Evolutionary conservation across 2,888 invertebrate genomes (phyloP).

Genomic region (Mythimna vitellina): DNA sequence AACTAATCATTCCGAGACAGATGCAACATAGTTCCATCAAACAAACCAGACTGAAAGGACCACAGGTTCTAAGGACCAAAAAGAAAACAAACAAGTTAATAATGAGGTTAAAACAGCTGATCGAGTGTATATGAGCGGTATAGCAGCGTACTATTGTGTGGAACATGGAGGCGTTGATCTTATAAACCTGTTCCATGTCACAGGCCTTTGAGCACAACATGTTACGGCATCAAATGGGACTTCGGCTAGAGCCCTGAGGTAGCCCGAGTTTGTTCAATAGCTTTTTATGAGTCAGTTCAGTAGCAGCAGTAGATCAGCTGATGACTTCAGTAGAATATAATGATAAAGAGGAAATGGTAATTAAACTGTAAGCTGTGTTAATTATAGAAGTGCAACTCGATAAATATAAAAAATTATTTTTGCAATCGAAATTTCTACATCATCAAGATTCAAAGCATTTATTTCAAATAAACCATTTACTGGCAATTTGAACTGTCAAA

Average conservation of each 20-base stretch:
- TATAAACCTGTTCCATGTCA: conserved; percentile 50
- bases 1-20: conserved; percentile 5
- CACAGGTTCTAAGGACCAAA: conserved; percentile 23
- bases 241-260: conserved; percentile 25
- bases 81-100: conserved; percentile 28
- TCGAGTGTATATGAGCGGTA: conserved; percentile 17
- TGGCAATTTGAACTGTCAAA: no score
- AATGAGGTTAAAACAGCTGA: conserved; percentile 45
- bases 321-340: not conserved
- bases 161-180: conserved; percentile 45
- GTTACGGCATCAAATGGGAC: conserved; percentile 35
- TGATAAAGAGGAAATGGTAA: no score
- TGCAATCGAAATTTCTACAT: not conserved
- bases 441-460: no score
- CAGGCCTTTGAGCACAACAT: conserved; percentile 46
- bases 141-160: conserved; percentile 54
- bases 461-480: no score
- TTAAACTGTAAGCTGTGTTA: no score
- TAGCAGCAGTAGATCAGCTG: conserved; percentile 14
- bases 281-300: not conserved
- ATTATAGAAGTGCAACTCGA: no score
- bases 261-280: not conserved
- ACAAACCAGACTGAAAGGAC: conserved; percentile 20
- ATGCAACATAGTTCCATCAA: conserved; percentile 23
- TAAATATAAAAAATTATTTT: not conserved